Evolutionary conservation across 1,140 invertebrate species (phyloP), one percentile per base, ranked within the genome.

Genomic region (Diachasma alloeum): DNA sequence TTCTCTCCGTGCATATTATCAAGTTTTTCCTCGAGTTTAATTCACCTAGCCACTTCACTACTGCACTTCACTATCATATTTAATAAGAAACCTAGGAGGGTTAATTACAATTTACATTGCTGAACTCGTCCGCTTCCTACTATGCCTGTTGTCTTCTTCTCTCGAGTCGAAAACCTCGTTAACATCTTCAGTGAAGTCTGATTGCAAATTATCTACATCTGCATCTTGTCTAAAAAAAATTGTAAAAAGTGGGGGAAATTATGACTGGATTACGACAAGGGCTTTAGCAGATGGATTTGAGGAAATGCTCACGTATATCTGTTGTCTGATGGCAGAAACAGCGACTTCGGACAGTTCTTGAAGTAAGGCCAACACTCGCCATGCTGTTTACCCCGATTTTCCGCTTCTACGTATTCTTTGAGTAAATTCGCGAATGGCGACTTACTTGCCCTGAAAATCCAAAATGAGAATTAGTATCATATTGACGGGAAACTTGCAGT

Each of bases 281-380:
- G 2, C 15, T 53, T 63, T 4, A 63, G 3, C 11, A 31, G 6
- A 26, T 19, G 24, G 17, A 9, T 59, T n/a, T 59, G 1, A 6
- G 19, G 17, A 15, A 42, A 39, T 81, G 90, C 90, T 90, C 90
- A 93, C 92, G 91, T 90, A 83, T 94, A 94, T 87, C 93, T 92
- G 86, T 93, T 93, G 68, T 90, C 90, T 36, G 92, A 90, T 9
- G 91, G 88, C 76, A 92, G 90, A 83, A 96, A 96, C 24, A 96
- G 90, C 36, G 95, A 95, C 85, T 95, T 95, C n/a, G 95, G 93
- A 83, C 95, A 96, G 22, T 93, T 91, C 83, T 94, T 94, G 86
- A 94, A 94, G 81, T 96, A 96, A 2, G 94, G 94, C 92, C 94
- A 96, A 85, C 95, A 96, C 85, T 96, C 95, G n/a, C 94, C 93